Conservation (phyloP, 1,140 invertebrate species). For the Physella acuta region DNA sequence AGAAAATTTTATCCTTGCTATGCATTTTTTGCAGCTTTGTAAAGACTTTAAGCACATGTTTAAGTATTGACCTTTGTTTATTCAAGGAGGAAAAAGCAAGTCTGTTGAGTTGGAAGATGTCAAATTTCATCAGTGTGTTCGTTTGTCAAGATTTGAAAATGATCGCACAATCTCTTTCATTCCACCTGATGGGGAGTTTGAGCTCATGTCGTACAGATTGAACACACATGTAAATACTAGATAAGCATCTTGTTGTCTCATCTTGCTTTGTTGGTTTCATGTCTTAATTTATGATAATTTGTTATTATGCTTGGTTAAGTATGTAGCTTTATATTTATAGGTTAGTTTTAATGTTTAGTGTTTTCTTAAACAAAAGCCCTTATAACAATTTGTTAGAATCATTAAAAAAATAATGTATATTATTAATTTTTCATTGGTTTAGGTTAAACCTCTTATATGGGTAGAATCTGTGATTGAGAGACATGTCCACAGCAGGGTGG, state of each 20-base stretch:
- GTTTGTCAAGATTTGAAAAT: conserved; percentile 96
- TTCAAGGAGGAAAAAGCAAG: conserved; percentile 85
- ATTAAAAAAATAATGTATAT: too few species aligned
- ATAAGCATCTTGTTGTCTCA: too few species aligned
- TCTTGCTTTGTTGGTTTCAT: too few species aligned
- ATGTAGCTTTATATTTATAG: too few species aligned
- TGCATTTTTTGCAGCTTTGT: background rate
- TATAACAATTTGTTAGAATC: too few species aligned
- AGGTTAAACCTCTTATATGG: conserved; percentile 97
- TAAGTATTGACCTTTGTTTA: too few species aligned
- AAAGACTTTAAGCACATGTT: conserved; percentile 21
- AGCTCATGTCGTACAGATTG: conserved; percentile 98
- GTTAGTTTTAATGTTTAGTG: too few species aligned
- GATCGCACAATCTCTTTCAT: conserved; percentile 98
- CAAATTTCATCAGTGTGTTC: conserved; percentile 99
- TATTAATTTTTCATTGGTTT: conserved; percentile 28
- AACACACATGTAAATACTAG: conserved; percentile 95
- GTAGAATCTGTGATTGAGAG: conserved; percentile 99
- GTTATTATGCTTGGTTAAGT: too few species aligned
- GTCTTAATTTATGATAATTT: too few species aligned
- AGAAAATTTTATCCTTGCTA: conserved; percentile 5
- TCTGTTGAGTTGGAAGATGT: conserved; percentile 99
- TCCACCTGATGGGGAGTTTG: conserved; percentile 99
- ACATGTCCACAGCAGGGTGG: conserved; percentile 96
- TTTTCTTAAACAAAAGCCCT: too few species aligned